phyloP scores from a whole-genome alignment of 1,140 invertebrate genomes.

The Ephestia elutella region DNA sequence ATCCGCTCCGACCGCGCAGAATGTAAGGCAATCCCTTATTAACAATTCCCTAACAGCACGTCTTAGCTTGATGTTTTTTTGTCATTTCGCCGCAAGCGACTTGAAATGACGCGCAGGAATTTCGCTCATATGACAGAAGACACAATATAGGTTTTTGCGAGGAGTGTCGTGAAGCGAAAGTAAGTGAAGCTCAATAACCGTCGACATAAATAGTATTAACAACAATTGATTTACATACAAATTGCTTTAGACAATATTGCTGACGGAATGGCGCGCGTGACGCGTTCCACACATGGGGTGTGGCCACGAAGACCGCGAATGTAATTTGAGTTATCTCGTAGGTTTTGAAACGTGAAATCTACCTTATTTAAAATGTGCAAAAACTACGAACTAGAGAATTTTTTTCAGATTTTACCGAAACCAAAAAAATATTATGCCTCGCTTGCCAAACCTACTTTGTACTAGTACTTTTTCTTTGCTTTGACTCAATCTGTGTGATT shows the following conservation, averaged over 20 bases:
- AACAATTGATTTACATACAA: conserved; percentile 74
- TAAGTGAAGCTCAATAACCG: conserved; percentile 69
- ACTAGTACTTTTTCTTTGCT: too few species aligned
- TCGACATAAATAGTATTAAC: conserved; percentile 73
- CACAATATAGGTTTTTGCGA: conserved; percentile 24
- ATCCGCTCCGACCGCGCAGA: conserved; percentile 29
- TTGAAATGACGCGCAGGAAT: conserved; percentile 2
- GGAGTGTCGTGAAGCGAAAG: conserved; percentile 33
- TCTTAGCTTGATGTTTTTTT: conserved; percentile 50
- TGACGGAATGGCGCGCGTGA: conserved; percentile 67
- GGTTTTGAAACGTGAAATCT: too few species aligned
- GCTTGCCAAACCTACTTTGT: too few species aligned
- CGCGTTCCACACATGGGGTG: conserved; percentile 41
- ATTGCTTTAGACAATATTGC: conserved; percentile 74
- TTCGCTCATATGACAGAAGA: conserved; percentile 13
- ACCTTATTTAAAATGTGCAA: too few species aligned
- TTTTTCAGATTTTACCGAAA: too few species aligned
- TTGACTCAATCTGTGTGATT: too few species aligned
- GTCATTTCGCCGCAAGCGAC: conserved; percentile 26
- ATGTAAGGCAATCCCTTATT: conserved; percentile 47
- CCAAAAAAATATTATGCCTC: too few species aligned
- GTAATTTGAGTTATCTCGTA: too few species aligned
- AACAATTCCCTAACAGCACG: conserved; percentile 59
- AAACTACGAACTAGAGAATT: too few species aligned
- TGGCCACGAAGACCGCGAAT: conserved; percentile 31